These are phyloP conservation scores for Blera fallax DNA, from an alignment of 2,888 invertebrate genomes.

Conservation along the genomic window DNA sequence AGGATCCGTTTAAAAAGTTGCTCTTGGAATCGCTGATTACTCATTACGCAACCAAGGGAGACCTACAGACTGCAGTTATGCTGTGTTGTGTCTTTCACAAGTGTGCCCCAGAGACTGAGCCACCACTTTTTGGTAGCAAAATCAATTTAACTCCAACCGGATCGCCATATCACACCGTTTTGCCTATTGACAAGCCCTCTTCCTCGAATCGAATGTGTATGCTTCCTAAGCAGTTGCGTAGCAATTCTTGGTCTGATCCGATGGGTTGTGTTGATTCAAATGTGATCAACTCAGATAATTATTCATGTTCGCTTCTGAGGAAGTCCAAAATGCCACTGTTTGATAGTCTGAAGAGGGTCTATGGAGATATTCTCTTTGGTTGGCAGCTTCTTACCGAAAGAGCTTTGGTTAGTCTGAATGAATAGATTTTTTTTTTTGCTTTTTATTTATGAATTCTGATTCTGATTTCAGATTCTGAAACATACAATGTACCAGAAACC, in stretches of 20 bases:
- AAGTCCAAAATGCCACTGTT: slow-evolving; percentile 83
- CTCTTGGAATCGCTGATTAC: slow-evolving; percentile 92
- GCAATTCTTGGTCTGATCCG: slow-evolving; percentile 94
- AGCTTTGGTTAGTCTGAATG: slow-evolving; percentile 82
- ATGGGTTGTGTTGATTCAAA: slow-evolving; percentile 84
- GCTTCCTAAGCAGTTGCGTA: slow-evolving; percentile 87
- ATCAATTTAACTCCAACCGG: slow-evolving; percentile 85
- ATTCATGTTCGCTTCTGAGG: slow-evolving; percentile 78
- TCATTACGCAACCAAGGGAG: slow-evolving; percentile 90
- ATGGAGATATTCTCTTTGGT: slow-evolving; percentile 93
- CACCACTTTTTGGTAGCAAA: slow-evolving; percentile 32
- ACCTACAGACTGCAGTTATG: slow-evolving; percentile 97
- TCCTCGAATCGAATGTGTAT: slow-evolving; percentile 86
- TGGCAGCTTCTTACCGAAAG: slow-evolving; percentile 92
- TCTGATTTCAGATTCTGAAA: slow-evolving; percentile 85
- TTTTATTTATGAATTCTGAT: not conserved
- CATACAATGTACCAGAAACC: slow-evolving; percentile 83
- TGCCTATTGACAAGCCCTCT: slow-evolving; percentile 89
- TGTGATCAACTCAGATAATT: slow-evolving; percentile 75
- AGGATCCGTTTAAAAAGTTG: slow-evolving; percentile 93
- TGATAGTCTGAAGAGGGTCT: slow-evolving; percentile 92
- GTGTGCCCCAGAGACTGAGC: slow-evolving; percentile 82
- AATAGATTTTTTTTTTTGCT: not conserved
- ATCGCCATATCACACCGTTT: slow-evolving; percentile 93
- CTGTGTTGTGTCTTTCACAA: slow-evolving; percentile 93